Base-by-base conservation (phyloP, 2,113 vertebrate genomes). In the Rousettus leschenaultii region DNA sequence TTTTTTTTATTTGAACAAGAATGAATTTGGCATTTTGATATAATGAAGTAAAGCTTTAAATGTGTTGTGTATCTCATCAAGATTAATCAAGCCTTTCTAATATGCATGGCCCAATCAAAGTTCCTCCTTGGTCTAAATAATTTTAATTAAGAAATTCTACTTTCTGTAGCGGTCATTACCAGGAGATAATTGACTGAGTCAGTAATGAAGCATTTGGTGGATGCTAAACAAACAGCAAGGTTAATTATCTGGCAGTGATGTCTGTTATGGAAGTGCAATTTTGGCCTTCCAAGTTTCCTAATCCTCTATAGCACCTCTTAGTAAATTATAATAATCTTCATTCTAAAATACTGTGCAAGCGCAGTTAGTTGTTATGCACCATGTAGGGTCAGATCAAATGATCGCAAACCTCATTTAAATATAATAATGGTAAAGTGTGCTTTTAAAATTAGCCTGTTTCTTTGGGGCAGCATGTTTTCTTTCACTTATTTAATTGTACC, bases 151-250 rank as follows among this genome's bases (percentile, higher is more conserved):
- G 97, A 97, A 98, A 98, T 97, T 98, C 97, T 97, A 97, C 98
- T 97, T 98, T 98, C 97, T 96, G 95, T 97, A 97, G 96, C 6
- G 96, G 97, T 96, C 98, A 98, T 98, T 98, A 98, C 95, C 92
- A 97, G 91, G 94, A 95, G 97, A 98, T 98, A 99, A 98, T 98
- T 99, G 98, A 98, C 97, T 98, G 98, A 98, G 97, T 98, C 90
- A 83, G 94, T 98, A 98, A 98, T 98, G 98, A 98, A 98, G 98
- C 96, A 97, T 98, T 98, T 66, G 66, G 91, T 89, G 94, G 98
- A 98, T 98, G 97, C 98, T 98, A 98, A 98, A 98, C 98, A 99
- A 99, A 98, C 97, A 98, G 97, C 97, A 98, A 98, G 98, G 98
- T 98, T 99, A 99, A 99, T 99, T 99, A 98, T 98, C 97, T 98